phyloP scores from a whole-genome alignment of 2,888 invertebrate species.

The Chymomyza procnemis region DNA sequence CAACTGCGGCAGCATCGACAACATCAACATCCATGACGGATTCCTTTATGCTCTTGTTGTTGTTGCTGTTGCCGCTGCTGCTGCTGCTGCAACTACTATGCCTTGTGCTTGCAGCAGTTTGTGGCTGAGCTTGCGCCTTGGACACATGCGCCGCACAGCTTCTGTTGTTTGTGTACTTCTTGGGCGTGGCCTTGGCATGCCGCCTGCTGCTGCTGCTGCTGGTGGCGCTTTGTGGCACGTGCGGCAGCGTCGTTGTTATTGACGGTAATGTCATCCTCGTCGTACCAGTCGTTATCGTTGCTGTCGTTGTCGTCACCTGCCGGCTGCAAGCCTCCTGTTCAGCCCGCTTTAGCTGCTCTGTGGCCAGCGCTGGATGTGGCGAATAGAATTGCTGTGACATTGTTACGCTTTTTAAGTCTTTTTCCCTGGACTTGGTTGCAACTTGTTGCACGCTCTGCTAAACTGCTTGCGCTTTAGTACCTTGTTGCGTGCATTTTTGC shows the following conservation, averaged over 20 bases:
- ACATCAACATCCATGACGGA: background rate
- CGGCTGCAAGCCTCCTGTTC: slow-evolving; percentile 47
- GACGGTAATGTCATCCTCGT: slow-evolving; percentile 33
- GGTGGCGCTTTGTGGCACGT: slow-evolving; percentile 28
- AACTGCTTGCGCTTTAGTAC: slow-evolving; percentile 28
- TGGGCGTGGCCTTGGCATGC: slow-evolving; percentile 56
- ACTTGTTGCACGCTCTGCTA: background rate
- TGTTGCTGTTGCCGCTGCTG: background rate
- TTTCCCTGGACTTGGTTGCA: background rate
- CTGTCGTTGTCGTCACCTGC: slow-evolving; percentile 41
- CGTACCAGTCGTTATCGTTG: slow-evolving; percentile 32
- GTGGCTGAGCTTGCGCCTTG: slow-evolving; percentile 16
- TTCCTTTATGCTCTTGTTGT: background rate
- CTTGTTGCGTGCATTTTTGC: slow-evolving; percentile 59
- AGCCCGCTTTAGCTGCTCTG: slow-evolving; percentile 62
- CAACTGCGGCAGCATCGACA: slow-evolving; percentile 2
- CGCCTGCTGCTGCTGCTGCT: slow-evolving; percentile 51
- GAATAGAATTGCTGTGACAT: slow-evolving; percentile 75
- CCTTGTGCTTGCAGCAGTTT: slow-evolving; percentile 24
- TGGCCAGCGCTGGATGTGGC: slow-evolving; percentile 76
- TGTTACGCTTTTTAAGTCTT: background rate
- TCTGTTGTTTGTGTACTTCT: slow-evolving; percentile 54
- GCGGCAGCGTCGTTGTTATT: slow-evolving; percentile 30
- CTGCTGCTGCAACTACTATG: background rate
- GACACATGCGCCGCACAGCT: slow-evolving; percentile 49